A percentile compares a stretch with the other conserved stretches of the same genome.
Conservation (phyloP, 2,888 invertebrate genomes). For the Ophion obscuratus region DNA sequence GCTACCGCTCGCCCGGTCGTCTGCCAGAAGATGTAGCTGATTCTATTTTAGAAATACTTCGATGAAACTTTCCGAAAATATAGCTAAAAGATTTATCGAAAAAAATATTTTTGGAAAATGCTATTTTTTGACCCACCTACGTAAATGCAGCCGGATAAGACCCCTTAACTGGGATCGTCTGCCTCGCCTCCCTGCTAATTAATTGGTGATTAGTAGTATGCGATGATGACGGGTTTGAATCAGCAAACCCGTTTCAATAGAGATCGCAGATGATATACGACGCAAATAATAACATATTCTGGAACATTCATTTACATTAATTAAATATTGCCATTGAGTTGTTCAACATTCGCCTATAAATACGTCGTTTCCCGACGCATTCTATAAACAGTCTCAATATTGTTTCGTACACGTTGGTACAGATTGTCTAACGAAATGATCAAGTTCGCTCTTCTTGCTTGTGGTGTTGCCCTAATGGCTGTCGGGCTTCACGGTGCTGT, state of each 20-base stretch:
- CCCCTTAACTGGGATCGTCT: no score
- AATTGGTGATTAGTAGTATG: neutral
- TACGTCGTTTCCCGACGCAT: neutral
- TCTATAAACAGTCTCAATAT: slow-evolving; percentile 23
- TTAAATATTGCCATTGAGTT: slow-evolving; percentile 1
- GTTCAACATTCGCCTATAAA: slow-evolving; percentile 47
- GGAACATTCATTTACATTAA: slow-evolving; percentile 20
- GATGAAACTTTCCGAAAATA: no score
- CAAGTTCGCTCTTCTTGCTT: slow-evolving; percentile 43
- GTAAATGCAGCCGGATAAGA: no score
- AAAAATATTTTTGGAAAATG: no score
- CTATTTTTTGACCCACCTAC: no score
- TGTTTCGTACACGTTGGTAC: slow-evolving; percentile 1
- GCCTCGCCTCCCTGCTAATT: neutral
- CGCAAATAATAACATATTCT: slow-evolving; percentile 29
- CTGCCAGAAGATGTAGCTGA: no score
- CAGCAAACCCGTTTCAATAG: slow-evolving; percentile 17
- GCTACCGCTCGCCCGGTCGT: no score
- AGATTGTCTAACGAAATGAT: slow-evolving; percentile 44
- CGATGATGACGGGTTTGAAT: neutral
- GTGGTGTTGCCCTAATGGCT: slow-evolving; percentile 44
- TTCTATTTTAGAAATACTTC: no score
- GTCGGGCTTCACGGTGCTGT: slow-evolving; percentile 63
- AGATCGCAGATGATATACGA: slow-evolving; percentile 31
- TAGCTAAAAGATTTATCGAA: no score